phyloP scores from a whole-genome alignment of 2,113 vertebrate genomes.

The Lepisosteus osseus region DNA sequence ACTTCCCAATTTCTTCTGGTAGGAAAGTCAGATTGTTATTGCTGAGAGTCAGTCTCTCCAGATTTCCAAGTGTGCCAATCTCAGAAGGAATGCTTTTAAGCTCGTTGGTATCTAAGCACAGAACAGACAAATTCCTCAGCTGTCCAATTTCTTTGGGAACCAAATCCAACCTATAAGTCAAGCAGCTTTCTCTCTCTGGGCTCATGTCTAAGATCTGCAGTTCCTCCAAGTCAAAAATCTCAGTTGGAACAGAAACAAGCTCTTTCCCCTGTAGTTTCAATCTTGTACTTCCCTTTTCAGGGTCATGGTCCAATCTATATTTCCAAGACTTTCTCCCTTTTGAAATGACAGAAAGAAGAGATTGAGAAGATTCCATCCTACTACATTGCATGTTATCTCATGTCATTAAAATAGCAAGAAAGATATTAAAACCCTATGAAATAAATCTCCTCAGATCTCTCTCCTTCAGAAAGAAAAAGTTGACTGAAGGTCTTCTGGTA shows the following conservation, averaged over 20 bases:
- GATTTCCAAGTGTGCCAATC: constrained; percentile 33
- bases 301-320: constrained; percentile 26
- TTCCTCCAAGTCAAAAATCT: constrained; percentile 44
- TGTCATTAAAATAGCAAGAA: no score
- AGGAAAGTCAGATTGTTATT: constrained; percentile 42
- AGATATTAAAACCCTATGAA: no score
- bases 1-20: constrained; percentile 32
- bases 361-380: constrained; percentile 13
- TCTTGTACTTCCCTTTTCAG: constrained; percentile 21
- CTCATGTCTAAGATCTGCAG: constrained; percentile 54
- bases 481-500: not conserved
- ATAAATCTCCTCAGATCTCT: no score
- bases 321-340: constrained; percentile 24
- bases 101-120: constrained; percentile 50
- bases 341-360: not conserved
- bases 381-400: not conserved
- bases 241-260: constrained; percentile 2
- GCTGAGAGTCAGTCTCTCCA: constrained; percentile 53
- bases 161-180: constrained; percentile 37
- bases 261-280: constrained; percentile 49
- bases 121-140: constrained; percentile 42
- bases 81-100: constrained; percentile 41
- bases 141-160: constrained; percentile 38
- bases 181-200: constrained; percentile 44
- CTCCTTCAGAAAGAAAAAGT: not conserved